Conservation (phyloP, 2,113 vertebrate genomes). For the Atractosteus spatula region DNA sequence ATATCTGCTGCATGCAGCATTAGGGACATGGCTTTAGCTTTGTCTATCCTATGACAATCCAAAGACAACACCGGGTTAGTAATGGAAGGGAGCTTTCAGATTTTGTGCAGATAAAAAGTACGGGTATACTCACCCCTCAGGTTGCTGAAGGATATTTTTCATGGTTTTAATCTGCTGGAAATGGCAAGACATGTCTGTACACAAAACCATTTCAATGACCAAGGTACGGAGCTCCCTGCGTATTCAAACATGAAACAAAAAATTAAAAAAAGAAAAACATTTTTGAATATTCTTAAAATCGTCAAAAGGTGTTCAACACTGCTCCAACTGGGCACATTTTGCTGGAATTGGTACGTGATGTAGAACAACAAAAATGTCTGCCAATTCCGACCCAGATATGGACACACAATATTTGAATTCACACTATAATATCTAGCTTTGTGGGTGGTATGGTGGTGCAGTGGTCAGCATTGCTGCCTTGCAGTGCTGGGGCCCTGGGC, state of each 20-base stretch:
- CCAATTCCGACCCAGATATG: no score
- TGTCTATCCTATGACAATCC: constrained; percentile 74
- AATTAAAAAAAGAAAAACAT: background rate
- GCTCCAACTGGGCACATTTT: no score
- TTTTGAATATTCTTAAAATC: background rate
- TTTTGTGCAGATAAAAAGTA: background rate
- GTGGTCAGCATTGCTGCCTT: no score
- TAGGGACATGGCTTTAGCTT: constrained; percentile 92
- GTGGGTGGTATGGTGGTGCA: no score
- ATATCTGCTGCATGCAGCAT: constrained; percentile 97
- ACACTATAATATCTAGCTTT: no score
- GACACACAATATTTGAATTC: no score
- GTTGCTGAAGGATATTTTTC: constrained; percentile 83
- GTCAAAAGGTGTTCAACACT: no score
- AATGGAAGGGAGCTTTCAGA: background rate
- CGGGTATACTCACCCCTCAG: constrained; percentile 73
- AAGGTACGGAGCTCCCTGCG: constrained; percentile 87
- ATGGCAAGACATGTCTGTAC: constrained; percentile 97
- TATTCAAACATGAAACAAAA: constrained; percentile 3
- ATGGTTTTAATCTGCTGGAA: constrained; percentile 98
- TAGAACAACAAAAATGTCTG: no score
- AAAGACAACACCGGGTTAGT: constrained; percentile 12
- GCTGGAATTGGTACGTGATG: no score
- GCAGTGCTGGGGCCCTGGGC: no score
- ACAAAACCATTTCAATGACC: constrained; percentile 98